These are phyloP conservation scores for Dynastes grantii DNA, from an alignment of 2,888 invertebrate species.

Conservation along the genomic window DNA sequence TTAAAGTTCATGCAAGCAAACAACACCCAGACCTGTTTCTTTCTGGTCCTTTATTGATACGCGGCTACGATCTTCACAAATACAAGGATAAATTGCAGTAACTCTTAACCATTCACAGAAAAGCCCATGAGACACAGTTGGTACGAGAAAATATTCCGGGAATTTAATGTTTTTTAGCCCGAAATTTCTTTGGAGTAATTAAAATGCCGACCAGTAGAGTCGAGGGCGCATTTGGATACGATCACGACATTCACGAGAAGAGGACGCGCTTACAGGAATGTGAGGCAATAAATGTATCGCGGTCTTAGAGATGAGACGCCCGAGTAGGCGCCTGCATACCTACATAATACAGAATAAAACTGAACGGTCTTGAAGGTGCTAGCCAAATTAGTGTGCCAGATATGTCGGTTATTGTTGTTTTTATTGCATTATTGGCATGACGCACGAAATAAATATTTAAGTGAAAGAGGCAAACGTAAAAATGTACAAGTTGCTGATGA, in stretches of 20 bases:
- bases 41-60: neutral
- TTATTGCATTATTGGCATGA: conserved; percentile 38
- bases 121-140: neutral
- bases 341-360: conserved; percentile 42
- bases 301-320: conserved; percentile 32
- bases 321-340: conserved; percentile 35
- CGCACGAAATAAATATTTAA: conserved; percentile 39
- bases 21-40: conserved; percentile 2
- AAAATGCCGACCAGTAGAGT: conserved; percentile 20
- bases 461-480: neutral
- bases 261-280: conserved; percentile 24
- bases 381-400: conserved; percentile 44
- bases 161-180: conserved; percentile 11
- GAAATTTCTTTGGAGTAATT: conserved; percentile 23
- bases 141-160: conserved; percentile 22
- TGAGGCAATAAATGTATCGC: conserved; percentile 24
- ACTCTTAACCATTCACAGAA: conserved; percentile 1
- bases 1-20: conserved; percentile 8
- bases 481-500: neutral
- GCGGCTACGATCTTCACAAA: neutral
- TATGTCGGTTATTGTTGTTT: conserved; percentile 41
- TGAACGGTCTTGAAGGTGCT: conserved; percentile 26
- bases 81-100: neutral
- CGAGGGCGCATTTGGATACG: neutral
- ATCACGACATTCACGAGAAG: conserved; percentile 25